A percentile compares a stretch with the other conserved stretches of the same genome.
phyloP scores from a whole-genome alignment of 2,888 invertebrate species.

The Sinelater perroti region DNA sequence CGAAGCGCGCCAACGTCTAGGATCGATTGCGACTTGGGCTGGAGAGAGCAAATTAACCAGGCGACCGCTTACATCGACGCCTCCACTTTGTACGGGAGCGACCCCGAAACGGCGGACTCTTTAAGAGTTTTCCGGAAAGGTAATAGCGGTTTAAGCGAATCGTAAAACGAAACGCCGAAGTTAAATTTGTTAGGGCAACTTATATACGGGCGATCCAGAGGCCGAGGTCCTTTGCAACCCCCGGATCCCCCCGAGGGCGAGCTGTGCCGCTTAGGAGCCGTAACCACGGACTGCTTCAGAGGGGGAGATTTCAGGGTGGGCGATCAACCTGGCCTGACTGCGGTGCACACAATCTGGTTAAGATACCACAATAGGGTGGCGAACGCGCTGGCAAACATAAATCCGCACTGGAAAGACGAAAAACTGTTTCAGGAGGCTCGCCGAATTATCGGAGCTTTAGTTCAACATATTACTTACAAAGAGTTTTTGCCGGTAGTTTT shows the following conservation, averaged over 20 bases:
- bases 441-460: slow-evolving; percentile 80
- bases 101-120: slow-evolving; percentile 74
- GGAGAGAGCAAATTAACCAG: slow-evolving; percentile 86
- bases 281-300: slow-evolving; percentile 78
- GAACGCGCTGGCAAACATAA: slow-evolving; percentile 73
- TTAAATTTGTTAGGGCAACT: slow-evolving; percentile 50
- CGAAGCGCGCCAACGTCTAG: slow-evolving; percentile 83
- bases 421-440: slow-evolving; percentile 85
- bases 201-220: slow-evolving; percentile 60
- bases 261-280: slow-evolving; percentile 75
- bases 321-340: slow-evolving; percentile 82
- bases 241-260: slow-evolving; percentile 68
- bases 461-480: slow-evolving; percentile 85
- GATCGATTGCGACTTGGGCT: slow-evolving; percentile 81
- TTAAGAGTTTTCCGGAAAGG: slow-evolving; percentile 81
- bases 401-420: slow-evolving; percentile 90
- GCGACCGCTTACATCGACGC: slow-evolving; percentile 84
- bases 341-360: slow-evolving; percentile 79
- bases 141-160: too few relatives aligned
- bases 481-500: slow-evolving; percentile 85
- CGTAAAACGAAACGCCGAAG: too few relatives aligned
- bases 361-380: slow-evolving; percentile 81
- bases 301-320: slow-evolving; percentile 82
- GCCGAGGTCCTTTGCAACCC: slow-evolving; percentile 65
- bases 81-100: slow-evolving; percentile 84